Percentiles rank a stretch among this genome's conserved stretches.
phyloP scores from a whole-genome alignment of 2,797 vertebrate species.

The Leptodactylus fallax region DNA sequence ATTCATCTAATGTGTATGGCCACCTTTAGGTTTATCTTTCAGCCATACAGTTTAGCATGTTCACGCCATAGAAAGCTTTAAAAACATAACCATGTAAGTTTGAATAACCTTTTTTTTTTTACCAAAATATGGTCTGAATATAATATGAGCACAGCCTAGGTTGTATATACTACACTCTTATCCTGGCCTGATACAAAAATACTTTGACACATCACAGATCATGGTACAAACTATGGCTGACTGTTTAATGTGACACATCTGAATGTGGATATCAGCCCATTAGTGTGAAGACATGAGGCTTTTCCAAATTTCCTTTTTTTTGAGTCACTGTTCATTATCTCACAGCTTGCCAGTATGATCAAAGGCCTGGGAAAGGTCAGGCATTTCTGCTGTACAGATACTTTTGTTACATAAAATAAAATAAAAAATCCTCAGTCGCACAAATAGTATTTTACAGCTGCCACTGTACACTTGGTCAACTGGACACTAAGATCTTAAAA shows the following conservation, averaged over 20 bases:
- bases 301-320: constrained; percentile 52
- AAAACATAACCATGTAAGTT: too few relatives aligned
- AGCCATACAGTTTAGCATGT: background rate
- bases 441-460: constrained; percentile 53
- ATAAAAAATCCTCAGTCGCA: constrained; percentile 65
- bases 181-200: background rate
- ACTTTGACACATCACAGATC: background rate
- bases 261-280: constrained; percentile 20
- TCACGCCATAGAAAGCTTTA: too few relatives aligned
- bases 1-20: background rate
- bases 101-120: background rate
- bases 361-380: constrained; percentile 90
- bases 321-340: constrained; percentile 79
- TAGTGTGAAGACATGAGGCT: constrained; percentile 53
- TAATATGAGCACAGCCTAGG: background rate
- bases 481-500: constrained; percentile 28
- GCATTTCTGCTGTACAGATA: constrained; percentile 84
- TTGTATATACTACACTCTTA: background rate
- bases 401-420: constrained; percentile 73
- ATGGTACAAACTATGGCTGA: background rate
- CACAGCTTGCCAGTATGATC: constrained; percentile 86
- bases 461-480: constrained; percentile 11
- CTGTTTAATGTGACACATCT: constrained; percentile 25
- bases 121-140: background rate
- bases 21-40: background rate